Evolutionary conservation across 2,113 vertebrate genomes (phyloP).

Genomic region (Scopus umbretta): DNA sequence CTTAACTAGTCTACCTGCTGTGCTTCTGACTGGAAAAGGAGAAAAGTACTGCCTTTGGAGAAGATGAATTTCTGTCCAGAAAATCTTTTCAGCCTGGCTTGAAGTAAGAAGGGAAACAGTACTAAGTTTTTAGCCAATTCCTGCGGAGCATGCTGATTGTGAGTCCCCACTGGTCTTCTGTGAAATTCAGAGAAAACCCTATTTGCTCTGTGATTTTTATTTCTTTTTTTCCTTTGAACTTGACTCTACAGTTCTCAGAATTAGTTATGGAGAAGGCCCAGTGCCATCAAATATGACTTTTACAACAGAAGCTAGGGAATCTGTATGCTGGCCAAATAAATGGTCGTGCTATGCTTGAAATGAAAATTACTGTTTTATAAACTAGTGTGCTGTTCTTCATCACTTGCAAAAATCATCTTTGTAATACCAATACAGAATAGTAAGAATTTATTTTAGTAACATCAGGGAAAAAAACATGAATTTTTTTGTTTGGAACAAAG

Average conservation of each 20-base stretch:
- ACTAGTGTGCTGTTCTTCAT: background rate
- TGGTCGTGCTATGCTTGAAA: background rate
- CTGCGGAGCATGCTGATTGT: background rate
- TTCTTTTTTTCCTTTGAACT: background rate
- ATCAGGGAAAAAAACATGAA: background rate
- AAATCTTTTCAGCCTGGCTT: background rate
- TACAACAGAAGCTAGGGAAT: background rate
- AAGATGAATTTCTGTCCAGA: background rate
- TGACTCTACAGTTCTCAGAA: background rate
- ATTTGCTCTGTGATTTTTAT: background rate
- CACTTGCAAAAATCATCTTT: background rate
- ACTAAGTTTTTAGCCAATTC: background rate
- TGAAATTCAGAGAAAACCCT: background rate
- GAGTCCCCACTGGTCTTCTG: background rate
- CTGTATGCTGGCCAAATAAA: background rate
- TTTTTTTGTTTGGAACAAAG: background rate
- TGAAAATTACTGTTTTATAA: background rate
- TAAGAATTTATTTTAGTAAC: background rate
- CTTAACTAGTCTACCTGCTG: background rate
- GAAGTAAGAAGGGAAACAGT: background rate
- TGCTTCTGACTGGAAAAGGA: background rate
- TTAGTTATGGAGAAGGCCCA: background rate
- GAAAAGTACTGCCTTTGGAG: background rate
- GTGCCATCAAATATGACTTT: background rate
- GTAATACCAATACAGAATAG: background rate